These are phyloP conservation scores for Cacoxenus indagator DNA, from an alignment of 2,888 invertebrate genomes.

Conservation along the genomic window DNA sequence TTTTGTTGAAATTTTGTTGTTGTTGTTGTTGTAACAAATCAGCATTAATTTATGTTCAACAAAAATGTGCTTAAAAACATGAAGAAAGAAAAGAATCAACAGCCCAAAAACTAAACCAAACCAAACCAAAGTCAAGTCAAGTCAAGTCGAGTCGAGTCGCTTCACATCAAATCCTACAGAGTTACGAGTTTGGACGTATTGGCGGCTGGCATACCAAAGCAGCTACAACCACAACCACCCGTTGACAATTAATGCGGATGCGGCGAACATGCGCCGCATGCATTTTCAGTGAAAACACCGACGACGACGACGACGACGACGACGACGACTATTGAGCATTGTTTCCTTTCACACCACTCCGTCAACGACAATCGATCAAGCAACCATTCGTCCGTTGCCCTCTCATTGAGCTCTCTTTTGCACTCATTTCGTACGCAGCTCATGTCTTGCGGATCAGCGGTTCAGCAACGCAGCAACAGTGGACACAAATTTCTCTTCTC, in stretches of 20 bases:
- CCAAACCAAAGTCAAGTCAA: background rate
- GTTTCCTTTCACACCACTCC: no score
- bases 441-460: background rate
- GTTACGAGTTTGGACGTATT: no score
- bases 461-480: no score
- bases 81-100: background rate
- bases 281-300: no score
- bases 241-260: constrained; percentile 22
- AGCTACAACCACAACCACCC: background rate
- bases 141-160: background rate
- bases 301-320: no score
- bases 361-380: no score
- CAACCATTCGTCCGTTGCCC: no score
- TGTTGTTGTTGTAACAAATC: background rate
- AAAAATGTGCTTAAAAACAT: background rate
- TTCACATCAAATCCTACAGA: background rate
- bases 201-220: no score
- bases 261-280: no score
- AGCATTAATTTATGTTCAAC: constrained; percentile 12
- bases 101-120: background rate
- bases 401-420: no score
- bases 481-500: no score
- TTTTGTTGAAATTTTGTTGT: constrained; percentile 1
- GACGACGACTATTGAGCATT: no score
- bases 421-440: constrained; percentile 2